Evolutionary conservation across 2,113 vertebrate genomes (phyloP).

Genomic region (Rhea americana): DNA sequence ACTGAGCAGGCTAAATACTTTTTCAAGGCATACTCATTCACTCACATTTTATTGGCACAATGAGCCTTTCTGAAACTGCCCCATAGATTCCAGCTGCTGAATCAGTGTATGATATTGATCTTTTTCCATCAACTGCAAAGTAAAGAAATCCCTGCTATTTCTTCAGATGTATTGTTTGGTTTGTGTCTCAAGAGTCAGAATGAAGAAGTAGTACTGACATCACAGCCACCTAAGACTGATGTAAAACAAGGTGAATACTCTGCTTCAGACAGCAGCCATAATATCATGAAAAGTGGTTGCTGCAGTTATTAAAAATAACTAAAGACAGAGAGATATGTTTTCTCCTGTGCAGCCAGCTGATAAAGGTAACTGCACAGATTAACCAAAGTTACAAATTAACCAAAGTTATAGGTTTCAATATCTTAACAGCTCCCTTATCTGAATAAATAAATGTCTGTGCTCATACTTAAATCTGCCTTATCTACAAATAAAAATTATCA

Average conservation of each 20-base stretch:
- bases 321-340: not conserved
- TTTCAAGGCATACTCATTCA: not conserved
- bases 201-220: not conserved
- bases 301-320: not conserved
- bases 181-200: accelerated
- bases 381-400: not conserved
- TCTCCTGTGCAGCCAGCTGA: accelerated
- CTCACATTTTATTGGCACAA: not conserved
- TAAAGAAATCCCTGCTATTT: not conserved
- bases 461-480: not conserved
- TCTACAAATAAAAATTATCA: not conserved
- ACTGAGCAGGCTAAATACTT: not conserved
- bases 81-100: not conserved
- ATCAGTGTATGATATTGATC: accelerated
- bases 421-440: not conserved
- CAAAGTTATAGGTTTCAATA: not conserved
- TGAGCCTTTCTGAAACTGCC: not conserved
- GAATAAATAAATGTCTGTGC: not conserved
- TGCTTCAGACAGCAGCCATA: not conserved
- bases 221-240: not conserved
- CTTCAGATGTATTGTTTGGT: accelerated
- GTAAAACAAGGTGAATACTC: not conserved
- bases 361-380: not conserved
- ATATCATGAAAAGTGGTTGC: not conserved
- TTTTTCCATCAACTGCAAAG: not conserved